Percentiles rank a stretch among this genome's conserved stretches.
phyloP scores from a whole-genome alignment of 2,113 vertebrate species.

The Campylomormyrus tamandua region DNA sequence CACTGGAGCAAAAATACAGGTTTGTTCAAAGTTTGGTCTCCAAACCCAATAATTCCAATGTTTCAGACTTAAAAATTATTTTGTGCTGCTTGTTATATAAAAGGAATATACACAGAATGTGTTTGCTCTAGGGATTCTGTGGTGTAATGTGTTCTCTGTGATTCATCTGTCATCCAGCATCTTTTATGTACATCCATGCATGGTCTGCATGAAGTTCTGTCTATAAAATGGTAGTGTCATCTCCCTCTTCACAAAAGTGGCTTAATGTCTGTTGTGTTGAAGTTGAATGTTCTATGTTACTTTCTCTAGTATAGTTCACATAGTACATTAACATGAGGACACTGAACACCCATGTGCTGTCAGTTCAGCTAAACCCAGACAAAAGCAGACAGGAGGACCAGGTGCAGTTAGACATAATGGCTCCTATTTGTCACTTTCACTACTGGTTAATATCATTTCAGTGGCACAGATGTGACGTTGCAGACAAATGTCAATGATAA shows the following conservation, averaged over 20 bases:
- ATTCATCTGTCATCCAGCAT: neutral
- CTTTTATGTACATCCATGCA: neutral
- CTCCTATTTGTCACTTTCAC: neutral
- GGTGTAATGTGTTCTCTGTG: neutral
- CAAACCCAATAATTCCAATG: neutral
- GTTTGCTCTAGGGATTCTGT: neutral
- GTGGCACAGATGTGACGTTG: neutral
- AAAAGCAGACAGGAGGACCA: neutral
- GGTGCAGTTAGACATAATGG: neutral
- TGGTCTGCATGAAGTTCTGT: neutral
- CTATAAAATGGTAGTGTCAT: neutral
- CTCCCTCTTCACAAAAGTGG: neutral
- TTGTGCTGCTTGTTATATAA: neutral
- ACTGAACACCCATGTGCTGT: neutral
- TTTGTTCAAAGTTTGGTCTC: neutral
- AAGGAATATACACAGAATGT: neutral
- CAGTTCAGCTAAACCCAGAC: neutral
- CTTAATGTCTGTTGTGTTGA: neutral
- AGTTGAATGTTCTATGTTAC: neutral
- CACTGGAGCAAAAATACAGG: neutral
- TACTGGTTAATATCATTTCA: neutral
- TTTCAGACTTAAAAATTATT: neutral
- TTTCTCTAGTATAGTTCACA: neutral
- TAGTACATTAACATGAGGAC: neutral
- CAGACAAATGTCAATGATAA: neutral